Evolutionary conservation across 2,113 vertebrate genomes (phyloP).

Genomic region (Semicossyphus pulcher): DNA sequence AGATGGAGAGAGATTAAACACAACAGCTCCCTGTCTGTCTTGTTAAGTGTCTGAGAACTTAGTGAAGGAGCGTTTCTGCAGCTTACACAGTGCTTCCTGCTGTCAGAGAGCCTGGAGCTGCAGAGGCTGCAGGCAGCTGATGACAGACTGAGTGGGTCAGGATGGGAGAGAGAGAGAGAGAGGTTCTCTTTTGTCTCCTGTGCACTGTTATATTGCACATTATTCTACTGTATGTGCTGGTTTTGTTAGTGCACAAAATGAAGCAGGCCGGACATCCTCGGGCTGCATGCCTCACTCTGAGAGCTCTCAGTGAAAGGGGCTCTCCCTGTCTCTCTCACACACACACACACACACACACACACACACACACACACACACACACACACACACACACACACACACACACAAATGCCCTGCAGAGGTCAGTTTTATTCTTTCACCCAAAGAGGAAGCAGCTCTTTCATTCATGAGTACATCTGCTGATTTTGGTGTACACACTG

Average conservation of each 20-base stretch:
- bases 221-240: constrained; percentile 16
- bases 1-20: not conserved
- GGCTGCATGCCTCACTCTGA: constrained; percentile 30
- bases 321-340: constrained; percentile 33
- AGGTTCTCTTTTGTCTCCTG: not conserved
- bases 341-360: too few relatives aligned
- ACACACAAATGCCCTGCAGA: constrained; percentile 46
- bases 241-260: constrained; percentile 35
- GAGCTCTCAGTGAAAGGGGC: constrained; percentile 42
- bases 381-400: too few relatives aligned
- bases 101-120: constrained; percentile 7
- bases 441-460: constrained; percentile 8
- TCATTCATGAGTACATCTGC: constrained; percentile 26
- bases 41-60: not conserved
- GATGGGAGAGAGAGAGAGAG: not conserved
- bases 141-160: constrained; percentile 19
- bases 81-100: not conserved
- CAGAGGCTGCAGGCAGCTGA: constrained; percentile 22
- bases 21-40: not conserved
- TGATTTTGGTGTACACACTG: not conserved
- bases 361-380: too few relatives aligned
- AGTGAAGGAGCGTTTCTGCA: not conserved
- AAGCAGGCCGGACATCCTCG: constrained; percentile 13
- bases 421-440: constrained; percentile 26
- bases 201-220: constrained; percentile 2